Evolutionary conservation across 2,888 invertebrate species (phyloP).

Genomic region (Halictus quadricinctus): DNA sequence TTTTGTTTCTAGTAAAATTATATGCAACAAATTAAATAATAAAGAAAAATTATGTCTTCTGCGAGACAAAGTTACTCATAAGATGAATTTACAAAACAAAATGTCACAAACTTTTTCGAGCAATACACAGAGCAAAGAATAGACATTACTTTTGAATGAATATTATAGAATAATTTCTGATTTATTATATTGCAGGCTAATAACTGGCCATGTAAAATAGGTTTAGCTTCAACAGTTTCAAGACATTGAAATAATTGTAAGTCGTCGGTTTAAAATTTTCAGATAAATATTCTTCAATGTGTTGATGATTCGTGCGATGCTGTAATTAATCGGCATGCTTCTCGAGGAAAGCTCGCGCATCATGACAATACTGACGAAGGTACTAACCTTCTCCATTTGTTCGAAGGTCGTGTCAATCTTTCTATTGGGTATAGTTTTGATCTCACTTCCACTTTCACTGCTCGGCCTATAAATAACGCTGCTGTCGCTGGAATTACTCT

Average conservation of each 20-base stretch:
- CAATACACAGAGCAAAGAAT: background rate
- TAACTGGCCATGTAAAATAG: background rate
- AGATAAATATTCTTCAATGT: background rate
- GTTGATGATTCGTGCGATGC: background rate
- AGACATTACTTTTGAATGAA: background rate
- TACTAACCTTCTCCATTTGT: slow-evolving; percentile 82
- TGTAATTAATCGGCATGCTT: background rate
- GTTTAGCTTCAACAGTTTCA: background rate
- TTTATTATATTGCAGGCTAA: background rate
- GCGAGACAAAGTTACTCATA: background rate
- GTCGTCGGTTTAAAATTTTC: background rate
- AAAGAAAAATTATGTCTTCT: too few relatives aligned
- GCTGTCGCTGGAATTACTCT: slow-evolving; percentile 89
- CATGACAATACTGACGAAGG: too few relatives aligned
- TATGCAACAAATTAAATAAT: background rate
- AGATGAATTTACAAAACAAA: background rate
- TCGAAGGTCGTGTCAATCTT: slow-evolving; percentile 83
- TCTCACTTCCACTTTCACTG: slow-evolving; percentile 88
- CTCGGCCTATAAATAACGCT: slow-evolving; percentile 90
- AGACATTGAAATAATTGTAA: background rate
- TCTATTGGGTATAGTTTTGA: slow-evolving; percentile 83
- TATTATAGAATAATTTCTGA: background rate
- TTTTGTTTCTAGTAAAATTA: background rate
- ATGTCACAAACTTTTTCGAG: background rate
- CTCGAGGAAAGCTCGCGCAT: background rate